Conservation (phyloP, 2,888 invertebrate species). For the Adelognathus sp. region DNA sequence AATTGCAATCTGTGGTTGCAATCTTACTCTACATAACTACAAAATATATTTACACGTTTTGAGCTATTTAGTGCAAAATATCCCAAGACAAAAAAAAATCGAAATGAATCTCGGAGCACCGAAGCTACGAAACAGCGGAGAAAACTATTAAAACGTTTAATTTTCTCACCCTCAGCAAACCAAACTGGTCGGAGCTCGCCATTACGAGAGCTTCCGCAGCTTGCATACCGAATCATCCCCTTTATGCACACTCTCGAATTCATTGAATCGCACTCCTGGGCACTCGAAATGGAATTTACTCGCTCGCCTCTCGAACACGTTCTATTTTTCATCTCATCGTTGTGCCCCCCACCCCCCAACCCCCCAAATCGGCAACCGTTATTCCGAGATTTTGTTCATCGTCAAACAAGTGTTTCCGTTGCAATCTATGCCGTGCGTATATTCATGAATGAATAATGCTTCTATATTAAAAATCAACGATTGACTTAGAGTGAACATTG, state of each 20-base stretch:
- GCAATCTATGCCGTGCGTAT: not conserved
- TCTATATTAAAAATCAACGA: not conserved
- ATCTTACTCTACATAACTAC: too few species aligned
- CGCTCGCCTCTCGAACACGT: not conserved
- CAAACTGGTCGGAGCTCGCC: constrained; percentile 22
- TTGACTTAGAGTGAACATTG: not conserved
- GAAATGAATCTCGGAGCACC: constrained; percentile 56
- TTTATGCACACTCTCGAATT: constrained; percentile 69
- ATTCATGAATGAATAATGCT: not conserved
- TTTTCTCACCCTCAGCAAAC: constrained; percentile 6
- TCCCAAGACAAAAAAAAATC: not conserved
- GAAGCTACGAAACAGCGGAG: not conserved
- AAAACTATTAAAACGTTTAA: constrained; percentile 19
- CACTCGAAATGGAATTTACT: not conserved
- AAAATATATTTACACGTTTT: too few species aligned
- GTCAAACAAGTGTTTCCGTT: not conserved
- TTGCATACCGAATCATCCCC: constrained; percentile 58
- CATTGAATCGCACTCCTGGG: constrained; percentile 65
- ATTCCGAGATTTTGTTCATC: not conserved
- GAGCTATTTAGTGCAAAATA: too few species aligned
- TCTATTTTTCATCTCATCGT: constrained; percentile 3
- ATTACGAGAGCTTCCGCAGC: constrained; percentile 49
- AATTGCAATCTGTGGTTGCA: too few species aligned
- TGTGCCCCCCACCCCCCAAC: not conserved
- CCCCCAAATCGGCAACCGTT: not conserved